These are phyloP conservation scores for Lamproptera curius DNA, from an alignment of 2,888 invertebrate species.

Conservation along the genomic window DNA sequence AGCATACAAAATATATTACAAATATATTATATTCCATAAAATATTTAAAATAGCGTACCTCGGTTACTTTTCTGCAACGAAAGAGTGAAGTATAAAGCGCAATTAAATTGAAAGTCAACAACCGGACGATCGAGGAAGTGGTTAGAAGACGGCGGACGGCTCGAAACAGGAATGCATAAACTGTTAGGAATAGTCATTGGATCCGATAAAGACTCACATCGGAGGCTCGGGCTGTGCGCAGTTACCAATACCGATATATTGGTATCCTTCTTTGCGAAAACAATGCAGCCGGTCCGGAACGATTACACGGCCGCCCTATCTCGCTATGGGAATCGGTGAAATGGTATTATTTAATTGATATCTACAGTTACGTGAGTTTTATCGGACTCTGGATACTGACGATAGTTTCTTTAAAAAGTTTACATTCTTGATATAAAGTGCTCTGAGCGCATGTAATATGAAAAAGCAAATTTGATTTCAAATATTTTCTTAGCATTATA, in stretches of 20 bases:
- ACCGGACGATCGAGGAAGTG: conserved; percentile 2
- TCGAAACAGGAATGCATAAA: conserved; percentile 51
- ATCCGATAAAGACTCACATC: conserved; percentile 54
- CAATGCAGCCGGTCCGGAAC: conserved; percentile 58
- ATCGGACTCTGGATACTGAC: too few relatives aligned
- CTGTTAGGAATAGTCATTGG: conserved; percentile 49
- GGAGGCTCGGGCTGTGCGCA: conserved; percentile 37
- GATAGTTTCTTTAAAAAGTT: too few relatives aligned
- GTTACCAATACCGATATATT: conserved; percentile 49
- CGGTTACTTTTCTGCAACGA: neutral
- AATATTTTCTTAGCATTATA: too few relatives aligned
- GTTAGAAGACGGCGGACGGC: conserved; percentile 11
- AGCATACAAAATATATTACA: too few relatives aligned
- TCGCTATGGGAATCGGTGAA: conserved; percentile 19
- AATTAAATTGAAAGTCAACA: conserved; percentile 10
- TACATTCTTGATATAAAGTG: too few relatives aligned
- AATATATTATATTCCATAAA: too few relatives aligned
- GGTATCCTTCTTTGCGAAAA: conserved; percentile 51
- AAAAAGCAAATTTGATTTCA: too few relatives aligned
- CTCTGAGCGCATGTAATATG: too few relatives aligned
- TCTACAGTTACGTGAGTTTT: too few relatives aligned
- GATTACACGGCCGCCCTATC: conserved; percentile 51
- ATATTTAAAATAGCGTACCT: too few relatives aligned
- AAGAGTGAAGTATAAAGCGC: neutral
- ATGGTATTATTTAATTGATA: neutral